Evolutionary conservation across 2,888 invertebrate genomes (phyloP), one percentile per base, ranked within the genome.

Genomic region (Athalia circularis): DNA sequence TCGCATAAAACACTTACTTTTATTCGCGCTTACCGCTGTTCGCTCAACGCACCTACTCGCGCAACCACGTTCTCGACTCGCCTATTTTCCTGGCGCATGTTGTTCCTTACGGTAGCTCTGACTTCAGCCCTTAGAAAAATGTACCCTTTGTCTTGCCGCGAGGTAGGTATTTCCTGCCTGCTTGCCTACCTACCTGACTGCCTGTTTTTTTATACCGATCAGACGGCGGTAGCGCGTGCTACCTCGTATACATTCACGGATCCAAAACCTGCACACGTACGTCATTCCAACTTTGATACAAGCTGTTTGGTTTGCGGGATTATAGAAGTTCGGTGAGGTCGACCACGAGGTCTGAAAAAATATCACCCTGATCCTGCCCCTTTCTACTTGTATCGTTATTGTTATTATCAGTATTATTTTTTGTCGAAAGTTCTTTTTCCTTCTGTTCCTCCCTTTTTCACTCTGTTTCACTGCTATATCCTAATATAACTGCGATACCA

Each of bases 261-360:
- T 78, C 65, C 47, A 64, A 65, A 78, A 62, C 52, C 78, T 5
- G 15, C 52, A 48, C 78, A 78, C 78, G 78, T 74, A 74, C 64
- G 47, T 11, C 62, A 77, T 78, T 74, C 74, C 70, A 78, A 78
- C 78, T 78, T 74, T 74, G 72, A 78, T 78, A 74, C 52, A 74
- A 50, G 64, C 78, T 47, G 78, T 78, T 78, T 78, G 43, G 57
- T 64, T 29, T 29, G 29, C 15, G 64, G 47, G 74, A 78, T 74
- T 78, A 47, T 72, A 54, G 74, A 78, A 74, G 74, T 78, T 74
- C 64, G 50, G 45, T 43, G 43, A 45, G 47, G 64, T 57, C 57
- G 77, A 77, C 48, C 59, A 65, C 52, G 13, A 15, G 67, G 67
- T n/a, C 52, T 48, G 62, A 54, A 74, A 54, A 62, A 78, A 78